phyloP scores from a whole-genome alignment of 2,888 invertebrate species.

The Sturmia bella region DNA sequence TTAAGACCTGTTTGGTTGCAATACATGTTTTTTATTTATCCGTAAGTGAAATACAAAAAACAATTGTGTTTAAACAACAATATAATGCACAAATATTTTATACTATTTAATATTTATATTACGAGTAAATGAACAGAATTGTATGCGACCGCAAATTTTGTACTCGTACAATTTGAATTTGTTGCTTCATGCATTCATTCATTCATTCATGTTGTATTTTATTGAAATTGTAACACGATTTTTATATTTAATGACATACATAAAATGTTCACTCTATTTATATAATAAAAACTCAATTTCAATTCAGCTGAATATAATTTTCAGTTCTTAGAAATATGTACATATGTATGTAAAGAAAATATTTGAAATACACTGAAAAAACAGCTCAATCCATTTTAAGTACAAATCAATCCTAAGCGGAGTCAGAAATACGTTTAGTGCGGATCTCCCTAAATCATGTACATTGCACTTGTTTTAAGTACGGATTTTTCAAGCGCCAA shows the following conservation, averaged over 20 bases:
- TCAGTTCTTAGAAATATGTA: too few species aligned
- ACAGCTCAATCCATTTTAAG: too few species aligned
- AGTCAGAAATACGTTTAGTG: too few species aligned
- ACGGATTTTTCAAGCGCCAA: too few species aligned
- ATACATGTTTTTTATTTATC: background rate
- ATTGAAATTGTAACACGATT: background rate
- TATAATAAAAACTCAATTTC: too few species aligned
- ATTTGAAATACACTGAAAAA: too few species aligned
- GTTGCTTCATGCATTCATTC: background rate
- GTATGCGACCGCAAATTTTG: background rate
- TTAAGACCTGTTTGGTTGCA: conserved; percentile 40
- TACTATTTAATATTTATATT: background rate
- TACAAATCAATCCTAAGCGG: too few species aligned
- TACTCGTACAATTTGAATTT: conserved; percentile 7
- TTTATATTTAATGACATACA: background rate
- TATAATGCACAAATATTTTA: conserved; percentile 4
- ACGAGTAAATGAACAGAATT: conserved; percentile 9
- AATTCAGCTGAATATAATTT: too few species aligned
- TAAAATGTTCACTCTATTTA: background rate
- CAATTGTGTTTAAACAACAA: conserved; percentile 48
- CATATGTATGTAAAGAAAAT: too few species aligned
- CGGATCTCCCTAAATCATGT: too few species aligned
- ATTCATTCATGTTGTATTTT: conserved; percentile 7
- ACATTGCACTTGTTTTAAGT: too few species aligned
- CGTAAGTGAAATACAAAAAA: background rate